Evolutionary conservation across 2,113 vertebrate species (phyloP).

Genomic region (Muscicapa adusta): DNA sequence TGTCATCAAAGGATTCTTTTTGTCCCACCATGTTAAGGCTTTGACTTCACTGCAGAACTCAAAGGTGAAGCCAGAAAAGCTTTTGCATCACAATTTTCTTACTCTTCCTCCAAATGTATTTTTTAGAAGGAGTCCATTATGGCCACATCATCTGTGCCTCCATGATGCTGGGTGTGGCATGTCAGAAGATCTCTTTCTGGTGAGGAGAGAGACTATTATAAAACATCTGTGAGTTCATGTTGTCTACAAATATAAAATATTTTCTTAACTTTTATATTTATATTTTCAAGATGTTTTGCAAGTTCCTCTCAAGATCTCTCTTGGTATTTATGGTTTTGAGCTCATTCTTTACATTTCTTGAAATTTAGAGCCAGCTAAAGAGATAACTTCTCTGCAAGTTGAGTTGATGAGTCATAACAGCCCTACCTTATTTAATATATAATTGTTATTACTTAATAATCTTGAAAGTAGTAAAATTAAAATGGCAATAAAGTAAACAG

Average conservation of each 20-base stretch:
- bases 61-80: background rate
- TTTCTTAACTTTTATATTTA: background rate
- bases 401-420: background rate
- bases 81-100: background rate
- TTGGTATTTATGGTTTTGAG: background rate
- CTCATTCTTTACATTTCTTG: background rate
- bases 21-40: background rate
- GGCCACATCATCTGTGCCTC: background rate
- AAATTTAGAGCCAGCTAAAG: background rate
- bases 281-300: background rate
- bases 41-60: background rate
- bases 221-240: background rate
- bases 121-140: background rate
- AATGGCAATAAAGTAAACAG: constrained; percentile 6
- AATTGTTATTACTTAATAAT: constrained; percentile 14
- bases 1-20: background rate
- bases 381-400: background rate
- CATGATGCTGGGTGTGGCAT: rapidly evolving
- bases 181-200: background rate
- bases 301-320: background rate
- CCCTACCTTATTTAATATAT: background rate
- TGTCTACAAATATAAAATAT: background rate
- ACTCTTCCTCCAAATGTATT: background rate
- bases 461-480: constrained; percentile 30
- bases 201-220: rapidly evolving